These are phyloP conservation scores for Penaeus vannamei DNA, from an alignment of 1,140 invertebrate genomes.

Conservation along the genomic window DNA sequence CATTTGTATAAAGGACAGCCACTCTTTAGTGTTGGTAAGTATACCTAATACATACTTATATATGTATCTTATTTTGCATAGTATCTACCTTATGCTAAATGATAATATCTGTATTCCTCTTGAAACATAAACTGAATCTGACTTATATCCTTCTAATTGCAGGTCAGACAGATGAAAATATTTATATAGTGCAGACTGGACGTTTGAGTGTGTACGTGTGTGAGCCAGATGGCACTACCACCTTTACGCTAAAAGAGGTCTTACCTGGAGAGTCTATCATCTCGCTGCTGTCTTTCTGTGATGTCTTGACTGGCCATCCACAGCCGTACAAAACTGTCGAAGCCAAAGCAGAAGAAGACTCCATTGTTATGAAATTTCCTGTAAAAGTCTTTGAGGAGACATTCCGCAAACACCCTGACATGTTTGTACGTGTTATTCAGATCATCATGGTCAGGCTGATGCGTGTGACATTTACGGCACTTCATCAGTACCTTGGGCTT, in stretches of 20 bases:
- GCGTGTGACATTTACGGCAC: conserved; percentile 96
- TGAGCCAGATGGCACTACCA: conserved; percentile 81
- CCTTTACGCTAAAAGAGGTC: conserved; percentile 90
- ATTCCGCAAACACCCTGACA: conserved; percentile 88
- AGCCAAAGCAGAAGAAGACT: conserved; percentile 91
- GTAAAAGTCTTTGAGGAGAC: conserved; percentile 84
- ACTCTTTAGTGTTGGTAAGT: conserved; percentile 90
- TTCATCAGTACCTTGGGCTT: conserved; percentile 96
- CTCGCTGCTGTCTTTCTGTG: conserved; percentile 95
- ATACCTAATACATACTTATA: neutral
- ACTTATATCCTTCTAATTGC: conserved; percentile 66
- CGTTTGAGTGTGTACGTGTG: conserved; percentile 93
- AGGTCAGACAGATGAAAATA: conserved; percentile 95
- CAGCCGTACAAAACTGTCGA: conserved; percentile 98
- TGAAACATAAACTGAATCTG: neutral
- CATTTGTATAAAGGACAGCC: conserved; percentile 86
- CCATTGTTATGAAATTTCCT: conserved; percentile 90
- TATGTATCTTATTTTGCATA: neutral
- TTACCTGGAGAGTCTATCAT: conserved; percentile 95
- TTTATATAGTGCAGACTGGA: conserved; percentile 97
- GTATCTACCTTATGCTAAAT: neutral
- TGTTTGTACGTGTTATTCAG: conserved; percentile 95
- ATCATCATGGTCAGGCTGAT: conserved; percentile 98
- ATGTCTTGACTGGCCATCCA: conserved; percentile 84
- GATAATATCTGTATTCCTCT: neutral